Conservation (phyloP, 1,140 invertebrate genomes). For the Spodoptera frugiperda region DNA sequence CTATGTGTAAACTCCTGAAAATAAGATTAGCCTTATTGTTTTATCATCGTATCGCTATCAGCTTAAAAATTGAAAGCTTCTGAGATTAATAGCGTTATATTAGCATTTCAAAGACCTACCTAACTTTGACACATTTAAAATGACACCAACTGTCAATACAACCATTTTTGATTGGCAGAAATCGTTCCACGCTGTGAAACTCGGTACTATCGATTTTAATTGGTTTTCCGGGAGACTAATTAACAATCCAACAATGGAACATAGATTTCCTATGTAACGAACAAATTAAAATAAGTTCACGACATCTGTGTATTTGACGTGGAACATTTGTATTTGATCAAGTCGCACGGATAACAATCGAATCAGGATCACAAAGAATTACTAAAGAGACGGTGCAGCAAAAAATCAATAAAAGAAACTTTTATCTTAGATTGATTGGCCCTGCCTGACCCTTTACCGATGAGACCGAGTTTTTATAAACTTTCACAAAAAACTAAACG, state of each 20-base stretch:
- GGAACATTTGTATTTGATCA: conserved; percentile 70
- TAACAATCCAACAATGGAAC: neutral
- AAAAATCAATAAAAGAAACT: conserved; percentile 82
- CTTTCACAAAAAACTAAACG: conserved; percentile 82
- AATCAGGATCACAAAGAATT: conserved; percentile 68
- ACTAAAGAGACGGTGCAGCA: conserved; percentile 58
- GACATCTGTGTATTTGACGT: conserved; percentile 47
- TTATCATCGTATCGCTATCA: too few relatives aligned
- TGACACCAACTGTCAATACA: too few relatives aligned
- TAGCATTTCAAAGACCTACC: too few relatives aligned
- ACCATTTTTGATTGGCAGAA: too few relatives aligned
- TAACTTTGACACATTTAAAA: too few relatives aligned
- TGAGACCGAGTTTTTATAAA: conserved; percentile 76
- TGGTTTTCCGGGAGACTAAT: neutral
- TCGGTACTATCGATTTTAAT: neutral
- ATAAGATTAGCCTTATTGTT: too few relatives aligned
- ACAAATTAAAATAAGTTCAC: conserved; percentile 28
- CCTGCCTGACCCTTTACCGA: conserved; percentile 82
- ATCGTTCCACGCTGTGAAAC: too few relatives aligned
- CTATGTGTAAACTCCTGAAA: too few relatives aligned
- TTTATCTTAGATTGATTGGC: conserved; percentile 85
- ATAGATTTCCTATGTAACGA: conserved; percentile 10
- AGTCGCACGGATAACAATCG: conserved; percentile 82
- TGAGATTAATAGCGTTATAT: too few relatives aligned
- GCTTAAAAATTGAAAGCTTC: too few relatives aligned